Base-by-base conservation (phyloP, 1,140 invertebrate species). In the Gerris buenoi region DNA sequence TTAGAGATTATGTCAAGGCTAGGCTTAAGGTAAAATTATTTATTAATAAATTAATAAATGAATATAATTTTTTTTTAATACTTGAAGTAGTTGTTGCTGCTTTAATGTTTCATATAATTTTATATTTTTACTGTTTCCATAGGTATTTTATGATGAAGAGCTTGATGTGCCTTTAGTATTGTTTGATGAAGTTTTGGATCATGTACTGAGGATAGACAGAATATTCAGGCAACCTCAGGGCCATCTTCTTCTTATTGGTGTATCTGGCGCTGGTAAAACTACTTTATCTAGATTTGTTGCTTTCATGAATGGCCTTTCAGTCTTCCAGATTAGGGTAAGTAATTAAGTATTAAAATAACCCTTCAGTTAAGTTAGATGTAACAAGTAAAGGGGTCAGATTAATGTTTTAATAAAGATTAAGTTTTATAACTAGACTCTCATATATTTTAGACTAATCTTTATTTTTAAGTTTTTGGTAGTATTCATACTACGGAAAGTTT, bases 101-200 rank as follows among this genome's bases (percentile, higher is more conserved):
- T n/a, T n/a, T n/a, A n/a, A n/a, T n/a, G n/a, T n/a, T n/a, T n/a
- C n/a, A n/a, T n/a, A n/a, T n/a, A n/a, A n/a, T n/a, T n/a, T n/a
- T n/a, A n/a, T n/a, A 10, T 46, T 46, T 46, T 10, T 46, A 46
- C 33, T 46, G 33, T 46, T 46, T 46, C 18, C 18, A 10, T 46
- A 88, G 85, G 89, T 96, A n/a, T 99, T 99, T 80, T 99, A 99
- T 75, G 97, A 99, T 80, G 97, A 99, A 82, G 97, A 99, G 77
- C 78, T 99, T 29, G 97, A 99, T 79, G 97, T 99, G 2, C 95
- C 92, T 0, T 80, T 99, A 2, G 97, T 99, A 27, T 80, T 99
- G 1, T 99, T 99, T 78, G 95, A 99, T 77, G 96, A 99, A 81
- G 96, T 99, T 46, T 78, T 99, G 13, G 97, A 99, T 75, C 97